Percentiles rank a stretch among this genome's conserved stretches.
Conservation (phyloP, 2,888 invertebrate genomes). For the Strigamia maritima region DNA sequence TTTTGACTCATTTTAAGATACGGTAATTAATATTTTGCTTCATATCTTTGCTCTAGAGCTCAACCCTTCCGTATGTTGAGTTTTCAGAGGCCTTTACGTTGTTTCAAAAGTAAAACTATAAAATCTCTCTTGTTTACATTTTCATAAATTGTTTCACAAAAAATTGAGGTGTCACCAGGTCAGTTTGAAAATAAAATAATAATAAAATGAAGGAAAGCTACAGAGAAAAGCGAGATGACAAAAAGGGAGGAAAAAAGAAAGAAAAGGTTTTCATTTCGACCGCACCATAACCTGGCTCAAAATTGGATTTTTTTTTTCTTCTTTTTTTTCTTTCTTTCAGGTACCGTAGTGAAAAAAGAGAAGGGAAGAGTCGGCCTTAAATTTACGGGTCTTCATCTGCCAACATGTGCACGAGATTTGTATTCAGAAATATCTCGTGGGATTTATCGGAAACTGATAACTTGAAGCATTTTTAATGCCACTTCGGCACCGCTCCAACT, state of each 20-base stretch:
- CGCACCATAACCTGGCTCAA: conserved; percentile 21
- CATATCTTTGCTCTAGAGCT: not conserved
- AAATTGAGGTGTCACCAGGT: conserved; percentile 15
- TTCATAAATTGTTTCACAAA: too few relatives aligned
- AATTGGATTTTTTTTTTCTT: conserved; percentile 18
- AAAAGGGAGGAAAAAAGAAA: not conserved
- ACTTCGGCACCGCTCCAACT: conserved; percentile 9
- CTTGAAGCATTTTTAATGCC: not conserved
- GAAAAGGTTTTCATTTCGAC: not conserved
- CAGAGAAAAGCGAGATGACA: not conserved
- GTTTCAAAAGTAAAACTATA: too few relatives aligned
- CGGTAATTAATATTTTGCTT: too few relatives aligned
- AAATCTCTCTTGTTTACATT: too few relatives aligned
- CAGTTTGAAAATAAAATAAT: not conserved
- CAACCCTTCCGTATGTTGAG: not conserved
- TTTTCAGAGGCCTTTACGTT: too few relatives aligned
- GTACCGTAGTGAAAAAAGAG: not conserved
- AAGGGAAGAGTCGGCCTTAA: not conserved
- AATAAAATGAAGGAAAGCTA: not conserved
- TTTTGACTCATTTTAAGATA: too few relatives aligned
- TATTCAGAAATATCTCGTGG: not conserved
- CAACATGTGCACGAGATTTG: not conserved
- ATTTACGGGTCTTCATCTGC: not conserved
- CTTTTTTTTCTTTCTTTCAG: not conserved
- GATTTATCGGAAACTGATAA: conserved; percentile 5